Evolutionary conservation across 2,797 vertebrate genomes (phyloP).

Genomic region (Oryzias dopingdopingensis): DNA sequence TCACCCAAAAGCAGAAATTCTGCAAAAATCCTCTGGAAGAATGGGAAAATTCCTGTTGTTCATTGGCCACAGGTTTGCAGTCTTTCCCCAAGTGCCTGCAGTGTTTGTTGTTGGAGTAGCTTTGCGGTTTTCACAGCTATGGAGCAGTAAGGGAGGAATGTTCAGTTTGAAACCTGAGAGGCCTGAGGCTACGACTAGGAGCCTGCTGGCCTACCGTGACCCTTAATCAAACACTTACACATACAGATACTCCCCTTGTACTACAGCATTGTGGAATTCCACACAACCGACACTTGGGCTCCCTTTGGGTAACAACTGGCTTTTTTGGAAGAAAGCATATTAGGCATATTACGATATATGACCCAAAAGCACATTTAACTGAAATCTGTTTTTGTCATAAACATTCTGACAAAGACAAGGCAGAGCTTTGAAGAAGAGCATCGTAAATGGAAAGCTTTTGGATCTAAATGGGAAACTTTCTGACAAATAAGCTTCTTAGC

Average conservation of each 20-base stretch:
- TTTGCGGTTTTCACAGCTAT: constrained; percentile 81
- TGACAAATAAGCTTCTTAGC: constrained; percentile 32
- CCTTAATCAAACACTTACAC: constrained; percentile 56
- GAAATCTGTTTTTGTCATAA: constrained; percentile 2
- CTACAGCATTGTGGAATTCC: background rate
- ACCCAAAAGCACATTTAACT: too few species aligned
- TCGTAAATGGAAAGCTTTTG: background rate
- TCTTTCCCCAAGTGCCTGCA: constrained; percentile 53
- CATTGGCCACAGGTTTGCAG: constrained; percentile 63
- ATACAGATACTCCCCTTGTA: constrained; percentile 5
- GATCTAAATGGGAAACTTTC: constrained; percentile 19
- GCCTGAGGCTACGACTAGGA: constrained; percentile 61
- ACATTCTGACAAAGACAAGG: too few species aligned
- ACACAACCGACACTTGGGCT: background rate
- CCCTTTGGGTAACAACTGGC: background rate
- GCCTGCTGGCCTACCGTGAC: constrained; percentile 63
- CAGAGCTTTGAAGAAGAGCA: background rate
- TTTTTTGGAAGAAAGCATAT: background rate
- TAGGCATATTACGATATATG: too few species aligned
- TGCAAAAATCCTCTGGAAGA: constrained; percentile 1
- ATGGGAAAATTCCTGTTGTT: constrained; percentile 51
- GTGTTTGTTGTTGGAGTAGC: constrained; percentile 78
- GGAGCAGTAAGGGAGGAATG: constrained; percentile 74
- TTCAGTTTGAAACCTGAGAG: constrained; percentile 75
- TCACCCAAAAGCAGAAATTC: background rate